phyloP scores from a whole-genome alignment of 2,888 invertebrate genomes.

The Macrostomum cliftonense region DNA sequence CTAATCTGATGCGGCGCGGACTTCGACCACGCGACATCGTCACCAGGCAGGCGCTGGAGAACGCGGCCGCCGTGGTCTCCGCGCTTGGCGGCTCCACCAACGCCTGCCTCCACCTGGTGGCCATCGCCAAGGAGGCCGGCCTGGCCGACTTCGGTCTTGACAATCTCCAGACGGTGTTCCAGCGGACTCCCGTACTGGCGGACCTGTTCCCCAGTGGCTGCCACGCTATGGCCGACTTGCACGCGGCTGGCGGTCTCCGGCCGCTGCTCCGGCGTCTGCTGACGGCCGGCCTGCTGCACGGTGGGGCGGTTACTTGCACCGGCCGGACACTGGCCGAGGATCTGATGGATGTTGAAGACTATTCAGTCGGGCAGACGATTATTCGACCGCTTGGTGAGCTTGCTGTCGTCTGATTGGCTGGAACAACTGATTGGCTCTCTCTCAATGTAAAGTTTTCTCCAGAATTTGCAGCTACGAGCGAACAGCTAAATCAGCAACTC shows the following conservation, averaged over 20 bases:
- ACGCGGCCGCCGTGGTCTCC: slow-evolving; percentile 6
- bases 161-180: slow-evolving; percentile 1
- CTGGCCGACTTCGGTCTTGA: neutral
- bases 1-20: neutral
- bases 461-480: too few species aligned
- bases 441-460: too few species aligned
- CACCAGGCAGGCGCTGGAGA: slow-evolving; percentile 9
- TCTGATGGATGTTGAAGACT: slow-evolving; percentile 1
- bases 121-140: slow-evolving; percentile 7
- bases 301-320: slow-evolving; percentile 6
- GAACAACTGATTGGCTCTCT: too few species aligned
- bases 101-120: slow-evolving; percentile 7
- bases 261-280: slow-evolving; percentile 7
- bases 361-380: slow-evolving; percentile 4
- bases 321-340: slow-evolving; percentile 9
- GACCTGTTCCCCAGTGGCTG: slow-evolving; percentile 6
- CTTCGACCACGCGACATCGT: slow-evolving; percentile 8
- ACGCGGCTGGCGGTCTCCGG: slow-evolving; percentile 4
- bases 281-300: slow-evolving; percentile 2
- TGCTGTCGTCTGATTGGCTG: too few species aligned
- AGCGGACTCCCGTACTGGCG: slow-evolving; percentile 4
- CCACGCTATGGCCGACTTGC: slow-evolving; percentile 5
- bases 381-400: slow-evolving; percentile 2
- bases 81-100: slow-evolving; percentile 10
- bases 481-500: too few species aligned